Evolutionary conservation across 2,113 vertebrate species (phyloP).

Genomic region (Callopanchax toddi): DNA sequence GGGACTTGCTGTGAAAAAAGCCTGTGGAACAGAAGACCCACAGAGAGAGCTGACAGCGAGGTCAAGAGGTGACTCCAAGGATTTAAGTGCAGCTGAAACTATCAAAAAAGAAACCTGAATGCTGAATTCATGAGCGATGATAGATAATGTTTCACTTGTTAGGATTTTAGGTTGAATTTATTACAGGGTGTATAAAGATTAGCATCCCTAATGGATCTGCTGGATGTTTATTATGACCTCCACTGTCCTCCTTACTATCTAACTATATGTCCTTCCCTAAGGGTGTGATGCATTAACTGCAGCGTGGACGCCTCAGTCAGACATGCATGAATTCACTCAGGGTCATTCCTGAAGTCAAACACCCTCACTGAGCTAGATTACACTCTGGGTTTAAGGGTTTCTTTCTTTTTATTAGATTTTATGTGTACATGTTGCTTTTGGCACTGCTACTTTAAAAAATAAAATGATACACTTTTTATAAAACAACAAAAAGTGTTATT

Average conservation of each 20-base stretch:
- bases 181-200: not conserved
- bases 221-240: conserved; percentile 6
- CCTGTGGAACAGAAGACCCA: conserved; percentile 24
- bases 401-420: too few species aligned
- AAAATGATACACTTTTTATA: too few species aligned
- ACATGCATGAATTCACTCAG: conserved; percentile 26
- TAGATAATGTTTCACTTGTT: not conserved
- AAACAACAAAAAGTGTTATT: too few species aligned
- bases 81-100: conserved; percentile 14
- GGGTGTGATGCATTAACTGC: conserved; percentile 32
- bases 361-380: not conserved
- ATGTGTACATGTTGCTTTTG: too few species aligned
- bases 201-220: not conserved
- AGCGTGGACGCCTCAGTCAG: conserved; percentile 6
- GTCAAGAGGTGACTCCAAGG: conserved; percentile 23
- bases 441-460: not conserved
- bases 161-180: not conserved
- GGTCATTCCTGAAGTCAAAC: conserved; percentile 28
- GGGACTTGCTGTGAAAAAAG: conserved; percentile 46
- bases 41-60: conserved; percentile 26
- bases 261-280: conserved; percentile 26
- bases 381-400: not conserved
- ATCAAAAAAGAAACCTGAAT: not conserved
- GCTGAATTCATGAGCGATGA: not conserved
- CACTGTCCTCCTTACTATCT: not conserved